Evolutionary conservation across 2,888 invertebrate genomes (phyloP), one percentile per base, ranked within the genome.

Genomic region (Apamea anceps): DNA sequence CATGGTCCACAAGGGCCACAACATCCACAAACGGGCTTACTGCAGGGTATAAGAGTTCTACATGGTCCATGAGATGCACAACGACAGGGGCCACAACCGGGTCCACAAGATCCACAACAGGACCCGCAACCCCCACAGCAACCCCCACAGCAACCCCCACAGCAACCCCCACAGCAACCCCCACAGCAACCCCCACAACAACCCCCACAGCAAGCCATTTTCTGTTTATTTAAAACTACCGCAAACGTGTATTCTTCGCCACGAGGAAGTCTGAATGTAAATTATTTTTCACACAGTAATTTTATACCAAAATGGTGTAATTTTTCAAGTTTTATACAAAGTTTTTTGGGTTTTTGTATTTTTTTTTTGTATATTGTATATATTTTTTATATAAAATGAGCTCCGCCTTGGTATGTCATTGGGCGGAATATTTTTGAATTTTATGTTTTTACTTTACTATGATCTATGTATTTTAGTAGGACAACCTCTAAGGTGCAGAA

Each of bases 21-120:
- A 83, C 84, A 75, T 84, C 87, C 71, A 62, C 81, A 72, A 32
- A 81, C 81, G 5, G 88, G 85, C 7, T 85, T 79, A 79, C 79
- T 79, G 25, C 81, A 51, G 7, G 79, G 79, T 72, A 79, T 72
- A 4, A n/a, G n/a, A 42, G 78, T 79, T 80, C 80, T 75, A 51
- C 57, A 60, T 25, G 45, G 75, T 75, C 45, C 62, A 72, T 18
- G n/a, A 3, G 72, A 37, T n/a, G 37, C 77, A 54, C 72, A 48
- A 37, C 63, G 37, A 45, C 77, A 77, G 8, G 51, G 18, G 32
- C 45, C 45, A 21, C 72, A 37, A 21, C 32, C 13, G 0, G 51
- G 51, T 12, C 65, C 51, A n/a, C 81, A 81, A 28, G 51, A 60
- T 25, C 54, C 54, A 54, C 54, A 54, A 10, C 54, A 54, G 25